Percentiles rank a stretch among this genome's conserved stretches.
phyloP scores from a whole-genome alignment of 2,113 vertebrate genomes.

The Rynchops niger region DNA sequence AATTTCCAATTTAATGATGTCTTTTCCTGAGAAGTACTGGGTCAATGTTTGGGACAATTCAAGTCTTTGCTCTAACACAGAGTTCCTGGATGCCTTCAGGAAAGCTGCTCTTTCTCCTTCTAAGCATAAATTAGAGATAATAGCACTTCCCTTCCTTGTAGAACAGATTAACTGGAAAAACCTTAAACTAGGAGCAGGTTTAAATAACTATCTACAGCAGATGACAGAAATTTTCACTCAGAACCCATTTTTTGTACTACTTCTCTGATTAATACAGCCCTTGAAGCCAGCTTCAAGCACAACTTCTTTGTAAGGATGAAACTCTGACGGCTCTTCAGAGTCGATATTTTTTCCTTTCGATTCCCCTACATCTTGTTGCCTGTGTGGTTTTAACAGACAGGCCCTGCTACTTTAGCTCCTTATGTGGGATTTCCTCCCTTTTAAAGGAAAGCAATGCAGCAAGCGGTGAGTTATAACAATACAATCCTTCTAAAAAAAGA shows the following conservation, averaged over 20 bases:
- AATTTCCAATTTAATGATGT: background rate
- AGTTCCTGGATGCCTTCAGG: background rate
- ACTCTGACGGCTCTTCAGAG: background rate
- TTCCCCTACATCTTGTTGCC: constrained; percentile 13
- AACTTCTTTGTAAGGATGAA: background rate
- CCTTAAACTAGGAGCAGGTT: background rate
- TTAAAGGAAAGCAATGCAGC: constrained; percentile 9
- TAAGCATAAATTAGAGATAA: background rate
- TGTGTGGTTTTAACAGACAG: background rate
- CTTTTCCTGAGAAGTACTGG: background rate
- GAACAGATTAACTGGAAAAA: background rate
- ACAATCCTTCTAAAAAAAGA: background rate
- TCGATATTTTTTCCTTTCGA: background rate
- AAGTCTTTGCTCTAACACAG: background rate
- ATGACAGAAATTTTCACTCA: background rate
- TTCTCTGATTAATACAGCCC: constrained; percentile 13
- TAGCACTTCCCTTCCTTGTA: background rate
- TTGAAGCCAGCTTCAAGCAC: background rate
- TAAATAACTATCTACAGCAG: background rate
- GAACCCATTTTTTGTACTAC: background rate
- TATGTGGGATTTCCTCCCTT: background rate
- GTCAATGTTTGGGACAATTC: background rate
- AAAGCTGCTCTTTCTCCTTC: background rate
- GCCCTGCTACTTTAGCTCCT: background rate
- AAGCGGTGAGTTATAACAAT: background rate